Conservation (phyloP, 2,113 vertebrate genomes). For the Pygoscelis antarcticus region DNA sequence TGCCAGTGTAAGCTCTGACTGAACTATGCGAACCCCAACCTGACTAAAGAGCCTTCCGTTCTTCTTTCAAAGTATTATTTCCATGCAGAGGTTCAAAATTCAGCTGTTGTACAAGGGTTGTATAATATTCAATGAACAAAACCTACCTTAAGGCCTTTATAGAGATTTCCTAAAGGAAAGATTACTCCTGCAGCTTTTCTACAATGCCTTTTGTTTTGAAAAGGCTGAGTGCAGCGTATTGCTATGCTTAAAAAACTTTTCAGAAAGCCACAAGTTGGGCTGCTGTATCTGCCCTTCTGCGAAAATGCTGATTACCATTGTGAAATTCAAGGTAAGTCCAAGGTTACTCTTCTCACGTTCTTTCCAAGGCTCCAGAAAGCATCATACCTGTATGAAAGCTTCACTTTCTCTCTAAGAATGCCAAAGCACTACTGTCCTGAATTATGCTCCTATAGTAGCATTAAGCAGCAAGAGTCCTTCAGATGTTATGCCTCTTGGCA, state of each 20-base stretch:
- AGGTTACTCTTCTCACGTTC: neutral
- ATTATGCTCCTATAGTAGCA: neutral
- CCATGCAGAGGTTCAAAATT: neutral
- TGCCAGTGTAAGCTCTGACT: constrained; percentile 65
- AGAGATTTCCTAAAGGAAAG: neutral
- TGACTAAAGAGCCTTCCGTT: neutral
- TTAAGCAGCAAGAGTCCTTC: neutral
- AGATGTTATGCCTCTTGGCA: neutral
- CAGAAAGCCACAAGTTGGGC: neutral
- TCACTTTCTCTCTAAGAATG: neutral
- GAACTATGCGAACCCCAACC: neutral
- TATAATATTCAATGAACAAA: neutral
- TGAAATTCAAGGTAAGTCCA: neutral
- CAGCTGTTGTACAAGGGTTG: neutral
- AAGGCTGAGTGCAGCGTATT: neutral
- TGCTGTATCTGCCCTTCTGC: neutral
- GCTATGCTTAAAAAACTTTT: neutral
- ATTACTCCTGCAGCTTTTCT: neutral
- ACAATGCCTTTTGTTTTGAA: neutral
- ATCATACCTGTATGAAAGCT: neutral
- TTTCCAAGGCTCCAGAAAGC: neutral
- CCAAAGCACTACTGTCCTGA: neutral
- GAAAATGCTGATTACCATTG: neutral
- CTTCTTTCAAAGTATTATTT: neutral
- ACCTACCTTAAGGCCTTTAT: neutral